Evolutionary conservation across 2,113 vertebrate genomes (phyloP).

Genomic region (Isichthys henryi): DNA sequence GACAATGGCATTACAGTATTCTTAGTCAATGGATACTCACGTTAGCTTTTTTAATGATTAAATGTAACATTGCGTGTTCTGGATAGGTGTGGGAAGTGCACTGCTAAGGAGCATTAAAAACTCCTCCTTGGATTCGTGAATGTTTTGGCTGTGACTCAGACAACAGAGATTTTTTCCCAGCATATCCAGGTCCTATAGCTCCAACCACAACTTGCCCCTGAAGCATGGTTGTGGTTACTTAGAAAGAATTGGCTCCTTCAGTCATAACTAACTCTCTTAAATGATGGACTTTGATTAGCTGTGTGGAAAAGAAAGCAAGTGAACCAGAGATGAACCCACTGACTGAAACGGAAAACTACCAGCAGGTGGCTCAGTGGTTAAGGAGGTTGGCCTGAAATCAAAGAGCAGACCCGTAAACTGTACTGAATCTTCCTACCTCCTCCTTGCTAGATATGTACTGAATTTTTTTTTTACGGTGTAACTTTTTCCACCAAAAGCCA

Average conservation of each 20-base stretch:
- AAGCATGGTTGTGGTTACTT: neutral
- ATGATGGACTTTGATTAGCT: neutral
- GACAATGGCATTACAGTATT: neutral
- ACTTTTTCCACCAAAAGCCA: neutral
- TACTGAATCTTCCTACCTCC: neutral
- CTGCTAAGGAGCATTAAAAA: neutral
- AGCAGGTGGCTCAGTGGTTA: neutral
- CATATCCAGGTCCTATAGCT: neutral
- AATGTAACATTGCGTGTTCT: neutral
- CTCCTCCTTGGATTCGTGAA: neutral
- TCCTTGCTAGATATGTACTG: neutral
- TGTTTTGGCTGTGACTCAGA: neutral
- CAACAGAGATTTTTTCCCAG: neutral
- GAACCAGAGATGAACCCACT: neutral
- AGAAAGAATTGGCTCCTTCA: neutral
- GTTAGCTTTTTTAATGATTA: neutral
- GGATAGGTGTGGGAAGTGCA: neutral
- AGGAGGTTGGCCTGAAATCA: neutral
- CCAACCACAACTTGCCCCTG: neutral
- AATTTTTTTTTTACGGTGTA: neutral
- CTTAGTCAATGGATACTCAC: neutral
- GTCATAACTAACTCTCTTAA: neutral
- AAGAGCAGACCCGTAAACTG: neutral
- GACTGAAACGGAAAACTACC: neutral
- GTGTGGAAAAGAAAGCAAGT: neutral